phyloP scores from a whole-genome alignment of 2,888 invertebrate species.

The Amblyjoppa proteus region DNA sequence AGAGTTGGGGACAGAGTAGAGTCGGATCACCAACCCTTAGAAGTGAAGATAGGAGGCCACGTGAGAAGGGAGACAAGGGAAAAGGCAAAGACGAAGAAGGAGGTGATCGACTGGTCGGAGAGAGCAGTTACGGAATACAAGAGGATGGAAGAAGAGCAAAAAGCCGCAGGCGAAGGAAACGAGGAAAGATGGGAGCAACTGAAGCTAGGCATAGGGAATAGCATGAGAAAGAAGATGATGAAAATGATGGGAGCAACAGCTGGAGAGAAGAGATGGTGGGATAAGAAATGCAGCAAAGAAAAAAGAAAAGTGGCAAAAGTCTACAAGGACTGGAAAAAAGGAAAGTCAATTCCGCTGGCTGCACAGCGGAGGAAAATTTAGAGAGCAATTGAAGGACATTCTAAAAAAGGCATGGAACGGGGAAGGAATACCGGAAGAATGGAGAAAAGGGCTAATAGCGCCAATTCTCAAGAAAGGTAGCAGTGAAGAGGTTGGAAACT shows the following conservation, averaged over 20 bases:
- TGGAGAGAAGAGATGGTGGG: conserved; percentile 38
- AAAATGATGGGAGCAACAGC: conserved; percentile 4
- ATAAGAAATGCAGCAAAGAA: conserved; percentile 20
- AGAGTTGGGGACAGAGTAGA: neutral
- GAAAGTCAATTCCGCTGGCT: conserved; percentile 7
- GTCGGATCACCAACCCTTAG: conserved; percentile 10
- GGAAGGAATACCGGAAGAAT: conserved; percentile 34
- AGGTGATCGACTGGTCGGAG: neutral
- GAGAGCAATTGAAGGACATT: neutral
- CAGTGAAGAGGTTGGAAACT: conserved; percentile 17
- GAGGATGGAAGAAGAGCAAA: neutral
- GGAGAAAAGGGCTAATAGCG: conserved; percentile 23
- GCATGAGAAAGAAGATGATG: conserved; percentile 5
- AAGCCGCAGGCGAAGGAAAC: neutral
- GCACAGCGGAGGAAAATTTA: neutral
- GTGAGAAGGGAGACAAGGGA: too few relatives aligned
- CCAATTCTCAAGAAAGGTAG: conserved; percentile 46
- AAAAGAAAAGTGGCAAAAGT: conserved; percentile 22
- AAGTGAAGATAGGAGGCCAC: neutral
- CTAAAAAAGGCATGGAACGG: conserved; percentile 32
- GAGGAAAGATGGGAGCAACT: neutral
- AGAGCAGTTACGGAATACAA: neutral
- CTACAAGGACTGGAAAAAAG: conserved; percentile 9
- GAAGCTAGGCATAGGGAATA: neutral
- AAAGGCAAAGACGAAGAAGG: neutral